Evolutionary conservation across 2,888 invertebrate species (phyloP).

Genomic region (Xylocampa areola): DNA sequence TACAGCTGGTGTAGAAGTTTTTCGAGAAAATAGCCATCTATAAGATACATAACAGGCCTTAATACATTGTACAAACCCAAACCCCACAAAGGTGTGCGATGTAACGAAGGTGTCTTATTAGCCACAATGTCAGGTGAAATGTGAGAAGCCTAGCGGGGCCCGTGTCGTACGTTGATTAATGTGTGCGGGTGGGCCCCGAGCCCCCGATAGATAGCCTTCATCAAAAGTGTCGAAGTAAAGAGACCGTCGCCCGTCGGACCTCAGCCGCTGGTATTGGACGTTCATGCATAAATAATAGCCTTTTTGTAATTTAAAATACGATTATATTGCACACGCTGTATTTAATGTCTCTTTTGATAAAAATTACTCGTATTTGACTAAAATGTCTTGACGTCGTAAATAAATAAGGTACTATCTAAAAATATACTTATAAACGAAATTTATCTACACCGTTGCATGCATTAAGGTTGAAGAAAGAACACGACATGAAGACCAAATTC

Average conservation of each 20-base stretch:
- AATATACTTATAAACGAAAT: too few relatives aligned
- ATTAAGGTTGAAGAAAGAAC: conserved; percentile 15
- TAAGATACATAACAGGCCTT: not conserved
- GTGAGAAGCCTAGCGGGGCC: conserved; percentile 41
- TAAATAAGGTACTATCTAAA: not conserved
- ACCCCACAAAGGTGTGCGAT: conserved; percentile 18
- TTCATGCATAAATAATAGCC: conserved; percentile 40
- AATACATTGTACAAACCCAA: conserved; percentile 19
- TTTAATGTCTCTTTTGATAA: too few relatives aligned
- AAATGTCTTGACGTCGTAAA: too few relatives aligned
- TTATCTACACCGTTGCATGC: conserved; percentile 5
- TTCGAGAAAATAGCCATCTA: not conserved
- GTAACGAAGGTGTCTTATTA: conserved; percentile 42
- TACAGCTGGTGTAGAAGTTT: too few relatives aligned
- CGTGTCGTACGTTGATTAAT: conserved; percentile 68
- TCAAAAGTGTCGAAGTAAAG: conserved; percentile 60
- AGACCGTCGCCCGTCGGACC: conserved; percentile 2
- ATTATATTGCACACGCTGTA: conserved; percentile 5
- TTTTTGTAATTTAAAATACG: conserved; percentile 17
- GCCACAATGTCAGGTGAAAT: conserved; percentile 45
- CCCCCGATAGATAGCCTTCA: conserved; percentile 64
- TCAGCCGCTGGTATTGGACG: conserved; percentile 38
- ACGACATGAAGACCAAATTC: conserved; percentile 25
- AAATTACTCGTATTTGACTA: too few relatives aligned
- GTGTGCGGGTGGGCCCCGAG: conserved; percentile 55